Evolutionary conservation across 2,888 invertebrate genomes (phyloP), one percentile per base, ranked within the genome.

Genomic region (Rhagonycha lutea): DNA sequence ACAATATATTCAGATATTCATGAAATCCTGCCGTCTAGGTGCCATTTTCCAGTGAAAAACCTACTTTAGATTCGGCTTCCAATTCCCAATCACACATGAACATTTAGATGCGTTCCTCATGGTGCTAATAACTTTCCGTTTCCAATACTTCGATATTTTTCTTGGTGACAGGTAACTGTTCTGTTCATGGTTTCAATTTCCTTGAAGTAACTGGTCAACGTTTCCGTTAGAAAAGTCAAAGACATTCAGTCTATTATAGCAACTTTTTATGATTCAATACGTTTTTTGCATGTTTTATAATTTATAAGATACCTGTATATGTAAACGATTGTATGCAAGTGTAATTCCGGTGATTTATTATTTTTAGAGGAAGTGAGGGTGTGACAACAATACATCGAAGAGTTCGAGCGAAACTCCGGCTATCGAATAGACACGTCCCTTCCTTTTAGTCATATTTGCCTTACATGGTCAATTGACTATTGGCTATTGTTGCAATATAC

Each of bases 321-420:
- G 47, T 7, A 47, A 47, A n/a, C 47, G 7, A 47, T 47, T 73
- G 70, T 76, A 76, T 73, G 26, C 47, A 28, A 60, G 62, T 76
- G 76, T 73, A 70, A 69, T 68, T 76, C 76, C 76, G 76, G 76
- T 73, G 61, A 70, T 73, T 61, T 69, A 26, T 29, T 61, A 70
- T 18, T 29, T 65, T 28, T 28, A 68, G 18, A 69, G 76, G 76
- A 76, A 68, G 70, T 67, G 14, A 70, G 73, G 76, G 73, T 70
- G 73, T 70, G 73, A 73, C 73, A 73, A 76, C 76, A 76, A 76
- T 73, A 70, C 70, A 18, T 68, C 47, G 11, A 60, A 32, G 47
- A 71, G 12, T 24, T 63, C 47, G 62, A 75, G 63, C 75, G 72
- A 60, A 75, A 69, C 71, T 72, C 68, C 65, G 68, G 72, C 24